Conservation (phyloP, 2,888 invertebrate genomes). For the Aplocera efformata region DNA sequence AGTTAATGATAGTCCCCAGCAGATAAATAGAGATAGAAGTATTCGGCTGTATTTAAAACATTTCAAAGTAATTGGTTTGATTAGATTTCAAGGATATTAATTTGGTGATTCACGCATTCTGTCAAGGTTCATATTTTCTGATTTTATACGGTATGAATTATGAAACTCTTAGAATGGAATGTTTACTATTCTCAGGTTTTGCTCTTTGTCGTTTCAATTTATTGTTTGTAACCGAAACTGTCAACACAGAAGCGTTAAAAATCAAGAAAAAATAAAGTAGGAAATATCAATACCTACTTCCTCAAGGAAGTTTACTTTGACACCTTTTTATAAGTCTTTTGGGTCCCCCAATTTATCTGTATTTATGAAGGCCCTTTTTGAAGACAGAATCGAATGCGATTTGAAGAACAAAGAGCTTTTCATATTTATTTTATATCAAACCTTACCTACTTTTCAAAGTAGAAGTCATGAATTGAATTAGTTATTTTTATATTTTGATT, state of each 20-base stretch:
- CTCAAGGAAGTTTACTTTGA: slow-evolving; percentile 60
- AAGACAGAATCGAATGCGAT: slow-evolving; percentile 18
- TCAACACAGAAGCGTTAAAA: slow-evolving; percentile 65
- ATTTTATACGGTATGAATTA: slow-evolving; percentile 68
- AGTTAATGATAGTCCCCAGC: slow-evolving; percentile 14
- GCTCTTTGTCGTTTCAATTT: slow-evolving; percentile 63
- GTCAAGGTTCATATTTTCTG: slow-evolving; percentile 72
- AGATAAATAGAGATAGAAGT: slow-evolving; percentile 15
- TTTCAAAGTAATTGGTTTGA: slow-evolving; percentile 76
- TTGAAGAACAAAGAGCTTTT: slow-evolving; percentile 19
- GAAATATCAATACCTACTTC: slow-evolving; percentile 40
- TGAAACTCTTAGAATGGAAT: slow-evolving; percentile 59
- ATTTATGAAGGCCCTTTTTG: slow-evolving; percentile 30
- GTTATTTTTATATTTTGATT: neutral
- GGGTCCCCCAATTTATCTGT: slow-evolving; percentile 29
- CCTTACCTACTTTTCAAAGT: neutral
- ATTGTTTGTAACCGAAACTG: slow-evolving; percentile 60
- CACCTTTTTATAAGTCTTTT: slow-evolving; percentile 37
- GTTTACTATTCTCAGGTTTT: slow-evolving; percentile 70
- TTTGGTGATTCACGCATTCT: slow-evolving; percentile 70
- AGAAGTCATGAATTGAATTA: neutral
- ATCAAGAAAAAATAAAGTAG: slow-evolving; percentile 67
- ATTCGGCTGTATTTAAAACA: slow-evolving; percentile 44
- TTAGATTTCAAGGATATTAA: slow-evolving; percentile 80
- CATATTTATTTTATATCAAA: slow-evolving; percentile 25